Evolutionary conservation across 2,888 invertebrate species (phyloP), one percentile per base, ranked within the genome.

Genomic region (Erebia palarica): DNA sequence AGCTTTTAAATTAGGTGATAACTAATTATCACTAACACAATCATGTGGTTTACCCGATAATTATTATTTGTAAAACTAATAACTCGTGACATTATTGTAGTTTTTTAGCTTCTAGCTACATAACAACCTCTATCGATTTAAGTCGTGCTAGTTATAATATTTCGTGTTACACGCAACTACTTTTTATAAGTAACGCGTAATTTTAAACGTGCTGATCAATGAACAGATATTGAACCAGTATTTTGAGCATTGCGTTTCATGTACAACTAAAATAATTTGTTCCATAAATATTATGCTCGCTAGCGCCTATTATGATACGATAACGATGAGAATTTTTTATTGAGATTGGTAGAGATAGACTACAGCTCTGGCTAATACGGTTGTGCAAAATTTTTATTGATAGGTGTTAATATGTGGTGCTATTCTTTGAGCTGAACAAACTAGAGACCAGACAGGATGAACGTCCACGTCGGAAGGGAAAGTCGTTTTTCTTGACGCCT

Each of bases 151-250:
- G 84, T 81, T 47, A 47, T 1, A 10, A 77, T 75, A 71, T 83
- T 76, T 78, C 84, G 84, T 85, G 84, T 79, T 72, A 76, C 89
- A 87, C 88, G 89, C 88, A 77, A 86, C 76, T 68, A 61, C 49
- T 58, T 58, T 58, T 65, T 72, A 68, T 61, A 59, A 49, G 64
- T 18, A 44, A 65, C 44, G 64, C 65, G 69, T 74, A 69, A 69
- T 63, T 58, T 64, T 72, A 57, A 51, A 68, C 60, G 18, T 64
- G 47, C 44, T 27, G 4, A 51, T 27, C n/a, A 57, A 49, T 74
- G 73, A 68, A 73, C 68, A 61, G 49, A 73, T 64, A 18, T 49
- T 53, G 7, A 55, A 51, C 44, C 18, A 53, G 18, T 36, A 53
- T 55, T 65, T 60, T 58, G 1, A 21, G 11, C 13, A 21, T 57